Evolutionary conservation across 2,797 vertebrate genomes (phyloP), one percentile per base, ranked within the genome.

Genomic region (Acanthurus tractus): DNA sequence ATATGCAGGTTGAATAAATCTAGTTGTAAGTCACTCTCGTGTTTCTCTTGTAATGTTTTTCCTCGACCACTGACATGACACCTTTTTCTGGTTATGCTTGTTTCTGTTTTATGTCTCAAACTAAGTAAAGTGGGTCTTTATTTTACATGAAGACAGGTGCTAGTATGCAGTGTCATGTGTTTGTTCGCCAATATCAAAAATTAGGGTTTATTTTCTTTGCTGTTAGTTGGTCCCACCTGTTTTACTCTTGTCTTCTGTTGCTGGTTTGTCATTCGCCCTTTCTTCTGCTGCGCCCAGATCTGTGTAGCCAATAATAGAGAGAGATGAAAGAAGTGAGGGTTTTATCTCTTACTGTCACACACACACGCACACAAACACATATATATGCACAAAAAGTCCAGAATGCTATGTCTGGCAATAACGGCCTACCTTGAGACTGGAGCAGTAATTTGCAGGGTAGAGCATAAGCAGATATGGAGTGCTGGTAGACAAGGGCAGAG

Each of bases 401-500:
- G 15, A 53, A 38, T 22, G 49, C 34, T 14, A 8, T 22, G 3
- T n/a, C n/a, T 10, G 23, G 1, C 8, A 52, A 1, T 48, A 23
- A 38, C 5, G 8, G 17, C 40, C 25, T 93, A 98, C 97, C 96
- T 57, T 83, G 70, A 34, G 78, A 70, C 34, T 94, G 95, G 57
- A 98, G 96, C 76, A 84, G 6, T 40, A 98, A 90, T 78, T 72
- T 96, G 93, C 97, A 97, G 82, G 97, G 97, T 84, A 98, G 87
- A 0, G 96, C 96, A 69, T 95, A 94, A 0, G 95, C 82, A 53
- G 93, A 96, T 59, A 97, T 94, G 50, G 95, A 95, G 20, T 98
- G 97, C 83, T 98, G 97, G 67, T 96, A 97, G 49, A 98, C 95
- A 5, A 98, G 94, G n/a, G 97, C 97, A 0, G 97, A 96, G n/a